Conservation (phyloP, 2,888 invertebrate species). For the Limnephilus marmoratus region DNA sequence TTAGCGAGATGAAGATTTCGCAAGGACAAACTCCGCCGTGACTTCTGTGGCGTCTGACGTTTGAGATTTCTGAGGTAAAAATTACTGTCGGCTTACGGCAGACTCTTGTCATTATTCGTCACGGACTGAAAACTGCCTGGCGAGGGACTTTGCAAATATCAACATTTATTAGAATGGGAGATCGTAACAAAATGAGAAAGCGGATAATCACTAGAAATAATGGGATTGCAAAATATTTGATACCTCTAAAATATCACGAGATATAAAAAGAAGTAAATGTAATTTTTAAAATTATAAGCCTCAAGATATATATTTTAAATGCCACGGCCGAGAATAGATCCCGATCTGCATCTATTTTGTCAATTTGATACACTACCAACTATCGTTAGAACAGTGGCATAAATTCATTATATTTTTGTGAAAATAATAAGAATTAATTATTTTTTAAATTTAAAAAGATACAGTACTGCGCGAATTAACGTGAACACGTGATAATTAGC, state of each 20-base stretch:
- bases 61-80: conserved; percentile 27
- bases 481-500: too few species aligned
- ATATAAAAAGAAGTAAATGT: too few species aligned
- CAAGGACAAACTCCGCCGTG: conserved; percentile 17
- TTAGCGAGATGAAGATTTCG: conserved; percentile 47
- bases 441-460: too few species aligned
- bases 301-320: too few species aligned
- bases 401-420: too few species aligned
- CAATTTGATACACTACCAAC: too few species aligned
- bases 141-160: not conserved
- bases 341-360: too few species aligned
- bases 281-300: too few species aligned
- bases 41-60: conserved; percentile 14
- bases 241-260: not conserved
- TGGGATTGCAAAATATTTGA: not conserved
- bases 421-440: too few species aligned
- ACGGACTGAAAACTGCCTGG: not conserved
- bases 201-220: not conserved
- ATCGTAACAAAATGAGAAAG: not conserved
- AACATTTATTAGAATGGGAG: not conserved
- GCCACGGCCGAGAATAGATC: too few species aligned
- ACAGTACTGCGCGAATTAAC: too few species aligned
- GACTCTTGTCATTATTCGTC: conserved; percentile 5
- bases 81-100: not conserved
- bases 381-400: too few species aligned